Evolutionary conservation across 2,113 vertebrate species (phyloP).

Genomic region (Cebidichthys violaceus): DNA sequence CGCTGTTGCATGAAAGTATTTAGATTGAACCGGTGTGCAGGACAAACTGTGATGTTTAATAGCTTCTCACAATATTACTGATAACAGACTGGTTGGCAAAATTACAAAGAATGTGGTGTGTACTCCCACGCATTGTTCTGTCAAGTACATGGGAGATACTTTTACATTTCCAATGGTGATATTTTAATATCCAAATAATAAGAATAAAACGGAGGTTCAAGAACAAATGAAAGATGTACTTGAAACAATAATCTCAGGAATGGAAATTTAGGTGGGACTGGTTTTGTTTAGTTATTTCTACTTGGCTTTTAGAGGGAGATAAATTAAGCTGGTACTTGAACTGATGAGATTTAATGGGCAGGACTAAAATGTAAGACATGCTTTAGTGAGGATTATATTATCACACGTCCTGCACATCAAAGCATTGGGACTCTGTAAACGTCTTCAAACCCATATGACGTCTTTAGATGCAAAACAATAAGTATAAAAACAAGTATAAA

Average conservation of each 20-base stretch:
- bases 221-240: background rate
- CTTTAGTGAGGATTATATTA: background rate
- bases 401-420: background rate
- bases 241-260: background rate
- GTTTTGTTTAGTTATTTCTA: background rate
- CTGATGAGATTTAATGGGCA: background rate
- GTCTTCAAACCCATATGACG: background rate
- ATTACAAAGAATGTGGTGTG: background rate
- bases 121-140: no score
- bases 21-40: background rate
- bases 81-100: background rate
- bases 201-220: no score
- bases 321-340: background rate
- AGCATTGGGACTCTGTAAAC: background rate
- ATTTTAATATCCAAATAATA: background rate
- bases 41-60: background rate
- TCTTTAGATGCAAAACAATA: background rate
- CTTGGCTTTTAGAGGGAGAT: background rate
- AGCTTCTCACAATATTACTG: background rate
- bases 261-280: background rate
- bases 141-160: no score
- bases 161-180: no score
- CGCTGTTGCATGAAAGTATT: background rate
- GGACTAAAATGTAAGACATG: background rate
- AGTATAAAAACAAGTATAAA: background rate